A percentile compares a stretch with the other conserved stretches of the same genome.
Evolutionary conservation across 2,888 invertebrate genomes (phyloP).

Genomic region (Furcula furcula): DNA sequence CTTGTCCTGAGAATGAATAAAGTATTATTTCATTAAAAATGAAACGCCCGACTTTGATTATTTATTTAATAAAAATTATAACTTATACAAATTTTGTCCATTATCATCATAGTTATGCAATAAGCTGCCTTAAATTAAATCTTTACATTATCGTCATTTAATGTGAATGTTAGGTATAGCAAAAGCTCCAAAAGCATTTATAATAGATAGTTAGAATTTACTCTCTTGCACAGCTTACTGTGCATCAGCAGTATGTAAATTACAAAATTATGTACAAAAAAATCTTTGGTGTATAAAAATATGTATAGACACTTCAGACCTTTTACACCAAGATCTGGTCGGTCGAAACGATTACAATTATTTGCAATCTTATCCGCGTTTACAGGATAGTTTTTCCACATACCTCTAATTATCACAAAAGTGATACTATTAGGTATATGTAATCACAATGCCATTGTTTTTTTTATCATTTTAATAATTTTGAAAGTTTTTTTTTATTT

Average conservation of each 20-base stretch:
- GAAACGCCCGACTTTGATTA: slow-evolving; percentile 40
- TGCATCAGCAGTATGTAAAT: slow-evolving; percentile 42
- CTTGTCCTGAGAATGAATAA: slow-evolving; percentile 6
- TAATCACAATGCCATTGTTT: slow-evolving; percentile 74
- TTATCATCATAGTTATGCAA: slow-evolving; percentile 61
- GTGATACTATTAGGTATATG: slow-evolving; percentile 50
- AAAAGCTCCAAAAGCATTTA: slow-evolving; percentile 69
- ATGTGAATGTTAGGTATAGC: slow-evolving; percentile 61
- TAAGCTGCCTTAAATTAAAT: slow-evolving; percentile 68
- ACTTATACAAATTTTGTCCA: slow-evolving; percentile 58
- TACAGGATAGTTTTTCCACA: slow-evolving; percentile 73
- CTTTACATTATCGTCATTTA: slow-evolving; percentile 50
- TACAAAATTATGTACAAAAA: slow-evolving; percentile 74
- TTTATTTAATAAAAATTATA: slow-evolving; percentile 72
- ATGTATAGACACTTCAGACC: slow-evolving; percentile 77
- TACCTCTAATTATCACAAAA: slow-evolving; percentile 54
- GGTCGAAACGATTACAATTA: slow-evolving; percentile 77
- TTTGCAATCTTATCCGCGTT: slow-evolving; percentile 71
- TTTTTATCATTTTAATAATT: slow-evolving; percentile 32
- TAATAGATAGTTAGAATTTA: slow-evolving; percentile 53
- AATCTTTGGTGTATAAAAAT: slow-evolving; percentile 74
- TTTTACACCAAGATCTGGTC: slow-evolving; percentile 72
- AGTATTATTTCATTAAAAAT: slow-evolving; percentile 23
- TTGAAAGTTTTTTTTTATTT: slow-evolving; percentile 39
- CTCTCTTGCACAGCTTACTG: slow-evolving; percentile 58